These are phyloP conservation scores for Ceyx melanurus DNA, from an alignment of 2,113 vertebrate genomes.

Conservation along the genomic window DNA sequence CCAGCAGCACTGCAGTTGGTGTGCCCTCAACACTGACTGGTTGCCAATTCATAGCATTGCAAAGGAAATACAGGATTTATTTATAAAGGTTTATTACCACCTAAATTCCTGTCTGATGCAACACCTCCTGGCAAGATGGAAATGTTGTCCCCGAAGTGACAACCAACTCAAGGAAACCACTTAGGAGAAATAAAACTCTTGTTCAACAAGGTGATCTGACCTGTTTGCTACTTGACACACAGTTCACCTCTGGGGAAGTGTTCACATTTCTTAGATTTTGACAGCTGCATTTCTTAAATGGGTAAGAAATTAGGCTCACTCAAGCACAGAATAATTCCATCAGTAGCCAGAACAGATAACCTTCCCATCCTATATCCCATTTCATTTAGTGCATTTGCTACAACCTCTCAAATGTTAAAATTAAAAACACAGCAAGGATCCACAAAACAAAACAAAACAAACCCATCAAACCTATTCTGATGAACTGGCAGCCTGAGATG, in stretches of 20 bases:
- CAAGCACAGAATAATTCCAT: neutral
- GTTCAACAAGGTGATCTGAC: neutral
- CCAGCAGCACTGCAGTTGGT: neutral
- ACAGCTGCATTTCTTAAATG: neutral
- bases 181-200: neutral
- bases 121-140: neutral
- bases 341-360: neutral
- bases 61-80: neutral
- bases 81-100: neutral
- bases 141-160: neutral
- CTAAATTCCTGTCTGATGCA: neutral
- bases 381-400: neutral
- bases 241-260: neutral
- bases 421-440: neutral
- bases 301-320: neutral
- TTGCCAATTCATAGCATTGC: neutral
- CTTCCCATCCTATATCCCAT: fast-evolving
- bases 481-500: constrained; percentile 1
- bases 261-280: neutral
- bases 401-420: neutral
- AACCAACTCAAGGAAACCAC: neutral
- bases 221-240: neutral
- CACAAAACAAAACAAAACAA: neutral
- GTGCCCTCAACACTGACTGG: neutral
- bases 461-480: neutral